Evolutionary conservation across 2,888 invertebrate species (phyloP).

Genomic region (Eilema depressum): DNA sequence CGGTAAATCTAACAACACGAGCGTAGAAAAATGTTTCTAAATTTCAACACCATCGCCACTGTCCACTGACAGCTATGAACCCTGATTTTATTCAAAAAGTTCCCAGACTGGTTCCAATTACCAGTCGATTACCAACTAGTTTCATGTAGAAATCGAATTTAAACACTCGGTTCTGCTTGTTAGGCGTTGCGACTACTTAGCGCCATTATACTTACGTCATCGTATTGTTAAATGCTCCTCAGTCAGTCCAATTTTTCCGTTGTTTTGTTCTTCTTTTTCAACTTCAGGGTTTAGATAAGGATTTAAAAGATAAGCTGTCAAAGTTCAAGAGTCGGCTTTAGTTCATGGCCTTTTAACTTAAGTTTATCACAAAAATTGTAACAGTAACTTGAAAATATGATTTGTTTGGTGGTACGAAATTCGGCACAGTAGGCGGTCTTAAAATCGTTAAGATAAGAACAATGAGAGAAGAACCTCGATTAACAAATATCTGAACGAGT

Average conservation of each 20-base stretch:
- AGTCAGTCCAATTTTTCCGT: not conserved
- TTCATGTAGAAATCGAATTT: not conserved
- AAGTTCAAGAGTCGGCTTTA: not conserved
- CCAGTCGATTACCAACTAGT: not conserved
- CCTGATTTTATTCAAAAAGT: not conserved
- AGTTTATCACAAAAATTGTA: slow-evolving; percentile 4
- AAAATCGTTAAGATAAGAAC: slow-evolving; percentile 25
- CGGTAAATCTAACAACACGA: no score
- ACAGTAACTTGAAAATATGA: slow-evolving; percentile 11
- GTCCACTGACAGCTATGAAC: not conserved
- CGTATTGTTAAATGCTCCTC: not conserved
- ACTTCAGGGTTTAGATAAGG: not conserved
- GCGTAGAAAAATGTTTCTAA: no score
- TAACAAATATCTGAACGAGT: slow-evolving; percentile 37
- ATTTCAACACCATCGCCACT: not conserved
- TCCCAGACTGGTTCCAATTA: not conserved
- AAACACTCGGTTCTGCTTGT: not conserved
- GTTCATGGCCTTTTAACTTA: not conserved
- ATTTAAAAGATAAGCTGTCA: not conserved
- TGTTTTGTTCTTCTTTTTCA: not conserved
- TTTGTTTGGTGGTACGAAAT: slow-evolving; percentile 3
- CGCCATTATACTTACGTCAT: not conserved
- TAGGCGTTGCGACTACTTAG: not conserved
- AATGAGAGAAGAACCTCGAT: slow-evolving; percentile 19
- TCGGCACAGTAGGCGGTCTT: slow-evolving; percentile 18